Base-by-base conservation (phyloP, 2,797 vertebrate genomes). In the Ctenopoma kingsleyae region DNA sequence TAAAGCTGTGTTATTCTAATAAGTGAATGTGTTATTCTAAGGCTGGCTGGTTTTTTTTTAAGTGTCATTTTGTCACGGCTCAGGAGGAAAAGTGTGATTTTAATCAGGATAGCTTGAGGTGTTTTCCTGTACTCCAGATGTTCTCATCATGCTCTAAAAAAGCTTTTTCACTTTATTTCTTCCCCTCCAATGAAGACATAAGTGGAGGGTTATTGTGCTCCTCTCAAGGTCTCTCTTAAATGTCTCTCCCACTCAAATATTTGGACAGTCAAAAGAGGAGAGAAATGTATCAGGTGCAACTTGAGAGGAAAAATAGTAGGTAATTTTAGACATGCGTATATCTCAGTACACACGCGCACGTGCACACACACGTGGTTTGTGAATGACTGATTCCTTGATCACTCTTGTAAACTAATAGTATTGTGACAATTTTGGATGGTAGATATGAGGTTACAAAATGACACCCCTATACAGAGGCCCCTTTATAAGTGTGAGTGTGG, bases 221-320 rank as follows among this genome's bases (percentile, higher is more conserved):
- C 82, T 87, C 86, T 93, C 83, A 84, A 84, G 85, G 91, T 87
- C 87, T 89, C 89, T 89, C 83, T 88, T 88, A 91, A 94, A 92
- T 73, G 82, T 89, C 89, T 90, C 74, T 89, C 62, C 76, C 84
- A 88, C 90, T 93, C 88, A 92, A 92, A 92, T 93, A 91, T 92
- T 93, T 92, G 88, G 92, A 93, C 91, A 92, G 85, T 81, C 84
- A 89, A 85, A 89, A 92, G 89, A 92, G 85, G 73, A 86, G 76
- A 82, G 85, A 86, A 90, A 90, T 91, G 90, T 86, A 92, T 91
- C 89, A 91, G 88, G 83, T 89, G 86, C 71, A 86, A 60, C 64
- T 70, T 53, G n/a, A 15, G n/a, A 17, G 50, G 75, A 58, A 52
- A 61, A 5, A 74, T 41, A 57, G 48, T 54, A 60, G 38, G 65